Evolutionary conservation across 2,113 vertebrate species (phyloP), one percentile per base, ranked within the genome.

Genomic region (Crotophaga sulcirostris): DNA sequence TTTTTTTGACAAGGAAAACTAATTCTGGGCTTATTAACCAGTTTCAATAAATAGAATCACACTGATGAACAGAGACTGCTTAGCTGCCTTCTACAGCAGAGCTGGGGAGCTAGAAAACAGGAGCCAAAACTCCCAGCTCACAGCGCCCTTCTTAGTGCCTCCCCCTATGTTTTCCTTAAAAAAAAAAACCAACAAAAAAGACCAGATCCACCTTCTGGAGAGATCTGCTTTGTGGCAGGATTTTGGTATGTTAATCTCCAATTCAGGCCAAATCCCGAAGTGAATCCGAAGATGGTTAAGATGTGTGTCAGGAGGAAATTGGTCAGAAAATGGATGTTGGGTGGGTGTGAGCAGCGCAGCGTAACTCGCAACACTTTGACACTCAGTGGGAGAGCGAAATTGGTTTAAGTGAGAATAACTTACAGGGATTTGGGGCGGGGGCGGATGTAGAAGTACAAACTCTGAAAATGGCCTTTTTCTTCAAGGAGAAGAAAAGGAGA

Each of bases 371-470:
- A 66, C 44, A 1, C 88, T 52, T 51, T 0, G 8, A 80, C 31
- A 6, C 70, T 75, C 79, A 9, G 94, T 81, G 80, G 89, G 95
- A 94, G 81, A 76, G 74, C 38, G 68, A 76, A 92, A 95, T 69
- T 42, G 90, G 85, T 74, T 92, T 60, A 81, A 96, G 94, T 67
- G 80, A 93, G 93, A 94, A 89, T 38, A 89, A 84, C 49, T 87
- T 86, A 44, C 75, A 60, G 1, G 10, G 82, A 49, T 78, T 78
- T 72, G 23, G 84, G 69, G 33, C 7, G 84, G 87, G 87, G 78
- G 91, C 62, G 84, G 89, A 19, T 75, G 47, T 11, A 92, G 66
- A 95, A 92, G 83, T 64, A 91, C 66, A 58, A 90, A 87, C 74
- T 85, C 95, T 66, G 78, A 76, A 94, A 96, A 89, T 4, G 52